These are phyloP conservation scores for Gephyroberyx darwinii DNA, from an alignment of 2,797 vertebrate genomes.

Conservation along the genomic window DNA sequence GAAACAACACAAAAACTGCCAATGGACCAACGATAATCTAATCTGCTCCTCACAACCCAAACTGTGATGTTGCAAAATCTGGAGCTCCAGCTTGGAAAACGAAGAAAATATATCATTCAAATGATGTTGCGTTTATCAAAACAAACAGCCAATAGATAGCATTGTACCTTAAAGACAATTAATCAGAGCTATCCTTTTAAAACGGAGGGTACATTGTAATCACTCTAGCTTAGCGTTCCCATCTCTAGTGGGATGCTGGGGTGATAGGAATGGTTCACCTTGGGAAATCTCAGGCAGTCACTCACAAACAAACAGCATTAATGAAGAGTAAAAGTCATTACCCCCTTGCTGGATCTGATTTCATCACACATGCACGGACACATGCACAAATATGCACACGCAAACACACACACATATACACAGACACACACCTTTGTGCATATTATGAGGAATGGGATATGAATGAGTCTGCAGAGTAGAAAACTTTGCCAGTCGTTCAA, in stretches of 20 bases:
- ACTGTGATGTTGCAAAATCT: conserved; percentile 55
- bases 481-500: conserved; percentile 75
- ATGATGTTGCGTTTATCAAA: conserved; percentile 74
- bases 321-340: conserved; percentile 83
- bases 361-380: conserved; percentile 28
- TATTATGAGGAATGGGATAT: conserved; percentile 66
- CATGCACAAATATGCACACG: conserved; percentile 35
- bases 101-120: conserved; percentile 76
- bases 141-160: conserved; percentile 78
- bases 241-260: conserved; percentile 63
- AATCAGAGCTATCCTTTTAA: conserved; percentile 81
- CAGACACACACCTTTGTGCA: conserved; percentile 46
- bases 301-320: conserved; percentile 82
- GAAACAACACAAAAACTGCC: conserved; percentile 78
- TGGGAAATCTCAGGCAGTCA: conserved; percentile 81
- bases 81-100: conserved; percentile 63
- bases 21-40: conserved; percentile 76
- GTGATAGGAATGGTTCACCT: conserved; percentile 78
- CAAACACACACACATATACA: conserved; percentile 27
- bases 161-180: conserved; percentile 81
- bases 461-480: conserved; percentile 73
- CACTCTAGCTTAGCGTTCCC: conserved; percentile 70
- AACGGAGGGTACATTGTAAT: conserved; percentile 78
- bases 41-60: conserved; percentile 74
- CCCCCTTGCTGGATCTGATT: conserved; percentile 73